Percentiles rank a stretch among this genome's conserved stretches.
phyloP scores from a whole-genome alignment of 2,888 invertebrate genomes.

The Amiota communis region DNA sequence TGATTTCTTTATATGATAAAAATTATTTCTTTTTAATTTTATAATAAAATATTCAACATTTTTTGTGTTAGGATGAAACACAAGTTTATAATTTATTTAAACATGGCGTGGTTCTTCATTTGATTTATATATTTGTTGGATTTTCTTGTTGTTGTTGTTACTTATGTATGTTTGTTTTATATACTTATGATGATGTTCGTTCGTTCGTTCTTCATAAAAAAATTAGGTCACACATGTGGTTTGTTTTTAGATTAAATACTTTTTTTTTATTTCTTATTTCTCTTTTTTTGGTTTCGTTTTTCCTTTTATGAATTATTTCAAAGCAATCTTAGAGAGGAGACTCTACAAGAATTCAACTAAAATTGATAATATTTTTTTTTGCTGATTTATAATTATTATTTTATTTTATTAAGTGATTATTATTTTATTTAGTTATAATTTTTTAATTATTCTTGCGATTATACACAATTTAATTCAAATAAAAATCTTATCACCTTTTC shows the following conservation, averaged over 20 bases:
- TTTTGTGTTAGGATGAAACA: conserved; percentile 11
- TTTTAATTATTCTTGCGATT: not conserved
- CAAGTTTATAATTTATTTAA: conserved; percentile 31
- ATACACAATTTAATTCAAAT: too few relatives aligned
- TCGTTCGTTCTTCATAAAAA: not conserved
- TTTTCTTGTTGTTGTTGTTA: conserved; percentile 41
- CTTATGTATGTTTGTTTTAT: conserved; percentile 44
- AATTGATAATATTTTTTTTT: conserved; percentile 10
- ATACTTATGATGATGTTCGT: too few relatives aligned
- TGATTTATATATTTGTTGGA: conserved; percentile 3
- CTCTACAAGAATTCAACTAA: not conserved
- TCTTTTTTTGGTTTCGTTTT: not conserved
- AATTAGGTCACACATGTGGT: conserved; percentile 64
- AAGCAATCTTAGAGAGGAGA: too few relatives aligned
- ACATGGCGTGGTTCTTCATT: conserved; percentile 41
- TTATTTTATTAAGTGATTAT: not conserved
- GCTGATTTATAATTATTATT: conserved; percentile 3
- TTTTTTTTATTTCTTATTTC: conserved; percentile 9
- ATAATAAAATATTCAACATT: not conserved
- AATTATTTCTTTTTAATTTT: not conserved
- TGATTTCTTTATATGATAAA: conserved; percentile 1
- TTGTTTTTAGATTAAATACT: not conserved
- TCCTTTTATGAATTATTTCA: too few relatives aligned
- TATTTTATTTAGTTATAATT: not conserved
- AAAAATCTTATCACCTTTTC: too few relatives aligned